Evolutionary conservation across 1,140 invertebrate genomes (phyloP).

Genomic region (Nixonia krombeini): DNA sequence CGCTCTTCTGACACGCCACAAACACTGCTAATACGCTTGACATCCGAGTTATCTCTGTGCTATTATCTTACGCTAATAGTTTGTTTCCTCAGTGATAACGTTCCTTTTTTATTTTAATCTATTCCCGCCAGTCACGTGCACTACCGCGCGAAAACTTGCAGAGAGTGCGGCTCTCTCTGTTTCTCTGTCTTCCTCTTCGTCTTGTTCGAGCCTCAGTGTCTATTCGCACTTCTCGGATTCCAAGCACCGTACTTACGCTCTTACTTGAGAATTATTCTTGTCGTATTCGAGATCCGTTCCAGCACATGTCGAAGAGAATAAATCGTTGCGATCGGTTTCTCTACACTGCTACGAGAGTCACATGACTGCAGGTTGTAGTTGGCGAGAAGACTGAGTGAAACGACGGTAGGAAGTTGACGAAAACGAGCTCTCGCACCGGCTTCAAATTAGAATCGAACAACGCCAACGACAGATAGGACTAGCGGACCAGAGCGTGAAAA

Average conservation of each 20-base stretch:
- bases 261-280: slow-evolving; percentile 8
- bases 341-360: background rate
- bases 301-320: background rate
- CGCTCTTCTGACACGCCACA: slow-evolving; percentile 41
- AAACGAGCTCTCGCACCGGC: slow-evolving; percentile 8
- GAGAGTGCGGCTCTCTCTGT: slow-evolving; percentile 7
- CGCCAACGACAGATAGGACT: too few relatives aligned
- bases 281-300: background rate
- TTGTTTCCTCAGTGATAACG: slow-evolving; percentile 69
- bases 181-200: slow-evolving; percentile 3
- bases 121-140: slow-evolving; percentile 35
- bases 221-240: slow-evolving; percentile 3
- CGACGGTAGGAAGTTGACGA: background rate
- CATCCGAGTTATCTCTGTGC: slow-evolving; percentile 54
- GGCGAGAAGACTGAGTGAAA: background rate
- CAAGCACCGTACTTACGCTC: background rate
- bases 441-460: slow-evolving; percentile 36
- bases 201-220: slow-evolving; percentile 4
- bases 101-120: slow-evolving; percentile 42
- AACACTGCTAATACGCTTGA: slow-evolving; percentile 48
- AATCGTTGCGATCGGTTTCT: too few relatives aligned
- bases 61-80: slow-evolving; percentile 70
- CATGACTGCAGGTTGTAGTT: background rate
- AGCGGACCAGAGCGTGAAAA: slow-evolving; percentile 49
- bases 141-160: slow-evolving; percentile 8